A percentile compares a stretch with the other conserved stretches of the same genome.
These are phyloP conservation scores for Arrhopalites spinosus DNA, from an alignment of 2,888 invertebrate genomes.

Conservation along the genomic window DNA sequence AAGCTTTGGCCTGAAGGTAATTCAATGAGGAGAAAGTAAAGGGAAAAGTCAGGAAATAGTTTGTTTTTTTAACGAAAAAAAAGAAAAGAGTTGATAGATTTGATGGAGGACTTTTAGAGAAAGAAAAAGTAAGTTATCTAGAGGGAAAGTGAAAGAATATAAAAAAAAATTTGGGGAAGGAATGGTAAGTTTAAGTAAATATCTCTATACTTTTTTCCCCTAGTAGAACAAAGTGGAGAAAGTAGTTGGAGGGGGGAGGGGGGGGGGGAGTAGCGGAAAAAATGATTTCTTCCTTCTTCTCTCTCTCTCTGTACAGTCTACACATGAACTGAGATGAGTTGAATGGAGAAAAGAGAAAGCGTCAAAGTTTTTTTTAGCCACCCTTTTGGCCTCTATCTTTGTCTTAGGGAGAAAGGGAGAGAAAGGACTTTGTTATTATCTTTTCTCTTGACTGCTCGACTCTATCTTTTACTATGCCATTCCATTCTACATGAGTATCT, in stretches of 20 bases:
- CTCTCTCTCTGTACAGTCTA: no score
- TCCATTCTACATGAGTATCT: background rate
- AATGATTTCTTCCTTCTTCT: slow-evolving; percentile 19
- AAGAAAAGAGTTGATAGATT: no score
- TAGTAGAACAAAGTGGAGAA: no score
- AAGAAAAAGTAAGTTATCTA: background rate
- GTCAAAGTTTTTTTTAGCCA: slow-evolving; percentile 16
- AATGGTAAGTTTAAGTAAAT: slow-evolving; percentile 5
- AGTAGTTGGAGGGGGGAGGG: background rate
- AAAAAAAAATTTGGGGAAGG: slow-evolving; percentile 1
- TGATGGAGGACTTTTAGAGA: background rate
- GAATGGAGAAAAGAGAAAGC: background rate
- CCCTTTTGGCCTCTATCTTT: background rate
- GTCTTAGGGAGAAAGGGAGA: no score
- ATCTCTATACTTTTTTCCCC: no score
- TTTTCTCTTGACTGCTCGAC: slow-evolving; percentile 9
- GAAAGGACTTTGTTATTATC: slow-evolving; percentile 6
- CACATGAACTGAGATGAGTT: no score
- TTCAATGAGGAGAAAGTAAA: no score
- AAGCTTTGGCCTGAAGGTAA: no score
- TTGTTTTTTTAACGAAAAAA: no score
- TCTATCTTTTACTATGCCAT: slow-evolving; percentile 3
- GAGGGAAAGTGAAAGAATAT: background rate
- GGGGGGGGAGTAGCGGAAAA: background rate
- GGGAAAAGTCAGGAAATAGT: no score